Evolutionary conservation across 2,797 vertebrate species (phyloP), one percentile per base, ranked within the genome.

Genomic region (Gadopsis marmoratus): DNA sequence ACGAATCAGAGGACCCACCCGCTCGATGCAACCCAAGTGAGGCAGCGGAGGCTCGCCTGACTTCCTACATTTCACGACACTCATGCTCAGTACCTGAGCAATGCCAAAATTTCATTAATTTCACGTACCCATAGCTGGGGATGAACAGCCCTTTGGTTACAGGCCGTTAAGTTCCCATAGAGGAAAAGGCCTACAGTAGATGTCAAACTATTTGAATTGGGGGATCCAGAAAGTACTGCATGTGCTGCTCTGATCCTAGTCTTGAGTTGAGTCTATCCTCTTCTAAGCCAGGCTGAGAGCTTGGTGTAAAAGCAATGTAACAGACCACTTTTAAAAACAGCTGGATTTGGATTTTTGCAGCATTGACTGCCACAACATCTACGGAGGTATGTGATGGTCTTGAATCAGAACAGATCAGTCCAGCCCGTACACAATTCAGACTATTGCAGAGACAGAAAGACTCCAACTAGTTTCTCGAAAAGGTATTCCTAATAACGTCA

Each of bases 401-500:
- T 26, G 12, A 64, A 70, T 21, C 45, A 37, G 23, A 29, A 35
- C 2, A 21, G 60, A 51, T 5, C 16, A 21, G 53, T 17, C 8
- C 14, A 45, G 29, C 35, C 39, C 1, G 33, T n/a, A 19, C 11
- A 35, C 58, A 33, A 68, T 29, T 45, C 12, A 56, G 35, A 55
- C 8, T 21, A 33, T 2, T 35, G 14, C 4, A 56, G 26, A 37
- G 31, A 26, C 12, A 54, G n/a, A 33, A 37, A 35, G 37, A 33
- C n/a, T 29, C 16, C n/a, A 35, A 14, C 7, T 1, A 3, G 21
- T 3, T 73, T 8, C 48, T 71, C 47, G 23, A 43, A 43, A 41
- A 11, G 33, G 35, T 64, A 50, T 60, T 79, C 53, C 47, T 68
- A 23, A 73, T 60, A 47, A 78, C 61, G 29, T 51, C 35, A 29